Base-by-base conservation (phyloP, 2,888 invertebrate genomes). In the Pristionchus fissidentatus region DNA sequence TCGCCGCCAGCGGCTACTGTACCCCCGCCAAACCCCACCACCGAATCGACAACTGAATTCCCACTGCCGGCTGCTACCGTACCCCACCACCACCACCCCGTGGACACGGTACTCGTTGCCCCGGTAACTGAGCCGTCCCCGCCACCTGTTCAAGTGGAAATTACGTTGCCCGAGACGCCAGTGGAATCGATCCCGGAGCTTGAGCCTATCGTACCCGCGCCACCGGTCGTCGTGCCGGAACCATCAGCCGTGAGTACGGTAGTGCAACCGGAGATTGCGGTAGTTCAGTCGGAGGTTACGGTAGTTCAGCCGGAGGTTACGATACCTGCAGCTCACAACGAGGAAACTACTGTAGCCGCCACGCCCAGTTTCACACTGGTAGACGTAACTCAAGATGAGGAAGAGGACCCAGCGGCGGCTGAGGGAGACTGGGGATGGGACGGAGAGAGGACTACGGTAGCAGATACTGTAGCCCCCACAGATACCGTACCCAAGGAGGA, bases 351-450 rank as follows among this genome's bases (percentile, higher is more conserved):
- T 38, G 32, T 13, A 3, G 22, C 55, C 3, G 38, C 62, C 38
- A 38, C 15, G 38, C 62, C 62, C 26, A 66, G 38, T 38, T 66
- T 66, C 62, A 22, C 62, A 10, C 38, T 66, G 35, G 78, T 52
- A 19, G 78, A 78, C 19, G 78, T 55, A 22, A 35, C 35, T 7
- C 35, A 55, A 55, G 78, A 55, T 15, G 60, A 80, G 26, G 60
- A 60, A 26, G n/a, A n/a, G n/a, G n/a, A n/a, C n/a, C n/a, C n/a
- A n/a, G n/a, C n/a, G n/a, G 57, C 19, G 5, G 77, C 8, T 10
- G 80, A 60, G 49, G 80, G 60, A 3, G 60, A 80, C 15, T 60
- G 80, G 80, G 80, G 80, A 41, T 80, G 80, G 80, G 57, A 29
- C 5, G 80, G 43, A 35, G 60, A 22, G 19, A 26, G 10, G 22